Evolutionary conservation across 2,888 invertebrate species (phyloP).

Genomic region (Smittia aterrima): DNA sequence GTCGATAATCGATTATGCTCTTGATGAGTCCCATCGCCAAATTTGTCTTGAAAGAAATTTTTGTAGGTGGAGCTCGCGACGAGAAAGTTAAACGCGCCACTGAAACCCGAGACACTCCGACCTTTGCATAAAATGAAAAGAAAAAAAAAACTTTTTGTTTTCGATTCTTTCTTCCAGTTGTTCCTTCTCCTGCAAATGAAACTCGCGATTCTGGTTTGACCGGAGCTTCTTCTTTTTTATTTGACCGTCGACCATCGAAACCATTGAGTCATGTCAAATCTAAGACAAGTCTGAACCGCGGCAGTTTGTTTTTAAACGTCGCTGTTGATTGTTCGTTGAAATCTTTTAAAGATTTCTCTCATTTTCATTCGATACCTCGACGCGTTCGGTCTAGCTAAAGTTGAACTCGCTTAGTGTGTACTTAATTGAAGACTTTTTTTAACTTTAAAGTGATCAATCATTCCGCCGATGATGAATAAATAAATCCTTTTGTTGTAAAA

Average conservation of each 20-base stretch:
- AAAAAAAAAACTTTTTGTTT: too few relatives aligned
- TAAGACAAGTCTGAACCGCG: too few relatives aligned
- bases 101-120: background rate
- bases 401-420: background rate
- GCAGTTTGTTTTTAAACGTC: background rate
- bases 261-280: background rate
- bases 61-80: background rate
- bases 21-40: background rate
- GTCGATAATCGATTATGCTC: too few relatives aligned
- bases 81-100: background rate
- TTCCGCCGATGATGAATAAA: too few relatives aligned
- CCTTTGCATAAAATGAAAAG: background rate
- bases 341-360: background rate
- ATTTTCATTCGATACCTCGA: background rate
- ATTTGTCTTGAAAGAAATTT: background rate
- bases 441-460: too few relatives aligned
- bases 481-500: too few relatives aligned
- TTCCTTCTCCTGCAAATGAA: background rate
- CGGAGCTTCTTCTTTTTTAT: background rate
- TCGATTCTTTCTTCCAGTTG: background rate
- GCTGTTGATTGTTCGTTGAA: background rate
- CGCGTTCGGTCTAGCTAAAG: background rate
- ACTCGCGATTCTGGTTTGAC: background rate
- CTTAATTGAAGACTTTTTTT: background rate
- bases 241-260: background rate